These are phyloP conservation scores for Palaemon carinicauda DNA, from an alignment of 1,140 invertebrate genomes.

Conservation along the genomic window DNA sequence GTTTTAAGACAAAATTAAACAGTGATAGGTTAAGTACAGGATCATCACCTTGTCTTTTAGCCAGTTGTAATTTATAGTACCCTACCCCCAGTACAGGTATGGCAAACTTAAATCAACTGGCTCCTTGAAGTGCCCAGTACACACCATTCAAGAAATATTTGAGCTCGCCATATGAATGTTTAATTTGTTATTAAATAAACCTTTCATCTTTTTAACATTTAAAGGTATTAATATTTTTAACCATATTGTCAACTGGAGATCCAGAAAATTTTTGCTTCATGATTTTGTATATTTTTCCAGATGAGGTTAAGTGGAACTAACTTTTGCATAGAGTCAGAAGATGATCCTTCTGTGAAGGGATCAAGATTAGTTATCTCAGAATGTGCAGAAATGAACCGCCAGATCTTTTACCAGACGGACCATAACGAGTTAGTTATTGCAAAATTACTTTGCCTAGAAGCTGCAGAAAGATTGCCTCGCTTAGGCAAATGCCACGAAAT, in stretches of 20 bases:
- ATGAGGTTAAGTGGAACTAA: conserved; percentile 76
- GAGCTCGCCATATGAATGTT: too few relatives aligned
- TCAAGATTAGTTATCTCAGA: conserved; percentile 74
- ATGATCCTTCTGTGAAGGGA: conserved; percentile 82
- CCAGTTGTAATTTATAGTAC: too few relatives aligned
- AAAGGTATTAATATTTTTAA: too few relatives aligned
- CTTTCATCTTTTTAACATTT: too few relatives aligned
- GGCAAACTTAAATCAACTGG: too few relatives aligned
- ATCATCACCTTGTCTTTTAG: too few relatives aligned
- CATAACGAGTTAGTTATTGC: conserved; percentile 85
- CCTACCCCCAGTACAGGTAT: too few relatives aligned
- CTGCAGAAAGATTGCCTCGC: conserved; percentile 71
- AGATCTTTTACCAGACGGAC: conserved; percentile 74
- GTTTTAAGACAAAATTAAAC: too few relatives aligned
- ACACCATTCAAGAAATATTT: too few relatives aligned
- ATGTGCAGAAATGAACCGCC: conserved; percentile 67
- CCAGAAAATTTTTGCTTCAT: neutral
- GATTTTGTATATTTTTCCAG: conserved; percentile 64
- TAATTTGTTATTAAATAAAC: too few relatives aligned
- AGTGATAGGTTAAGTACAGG: too few relatives aligned
- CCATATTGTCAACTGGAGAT: neutral
- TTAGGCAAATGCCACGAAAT: conserved; percentile 92
- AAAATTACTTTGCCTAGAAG: conserved; percentile 85
- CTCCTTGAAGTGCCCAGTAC: too few relatives aligned
- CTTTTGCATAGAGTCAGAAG: conserved; percentile 80